Evolutionary conservation across 1,140 invertebrate species (phyloP).

Genomic region (Eubasilissa regina): DNA sequence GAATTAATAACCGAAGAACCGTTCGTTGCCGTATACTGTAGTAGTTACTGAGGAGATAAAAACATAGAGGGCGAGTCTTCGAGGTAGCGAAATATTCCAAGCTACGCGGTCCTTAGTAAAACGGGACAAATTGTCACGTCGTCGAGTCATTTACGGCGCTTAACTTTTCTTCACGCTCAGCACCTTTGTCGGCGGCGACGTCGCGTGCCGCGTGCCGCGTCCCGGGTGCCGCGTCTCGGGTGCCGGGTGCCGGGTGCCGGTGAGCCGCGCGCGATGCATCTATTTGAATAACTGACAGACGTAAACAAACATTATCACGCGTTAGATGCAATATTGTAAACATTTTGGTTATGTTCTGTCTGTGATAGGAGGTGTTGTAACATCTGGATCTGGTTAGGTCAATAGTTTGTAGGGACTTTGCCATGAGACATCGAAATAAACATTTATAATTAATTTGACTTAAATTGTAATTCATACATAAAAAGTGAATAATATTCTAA

Average conservation of each 20-base stretch:
- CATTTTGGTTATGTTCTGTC: no score
- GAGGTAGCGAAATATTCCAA: neutral
- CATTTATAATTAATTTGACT: no score
- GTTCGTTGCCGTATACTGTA: conserved; percentile 22
- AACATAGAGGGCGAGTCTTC: conserved; percentile 2
- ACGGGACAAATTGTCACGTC: neutral
- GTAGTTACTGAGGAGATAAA: conserved; percentile 20
- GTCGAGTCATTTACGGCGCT: no score
- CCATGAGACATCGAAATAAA: no score
- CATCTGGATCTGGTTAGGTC: no score
- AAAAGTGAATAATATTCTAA: no score
- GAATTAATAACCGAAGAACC: neutral
- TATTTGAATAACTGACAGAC: no score
- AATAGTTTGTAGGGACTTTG: no score
- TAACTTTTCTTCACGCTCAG: neutral
- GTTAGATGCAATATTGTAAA: no score
- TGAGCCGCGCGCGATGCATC: no score
- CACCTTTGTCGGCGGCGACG: neutral
- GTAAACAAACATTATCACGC: conserved; percentile 2
- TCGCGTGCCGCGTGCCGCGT: neutral
- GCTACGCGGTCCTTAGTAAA: neutral
- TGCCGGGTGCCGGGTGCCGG: neutral
- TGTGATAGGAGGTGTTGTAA: no score
- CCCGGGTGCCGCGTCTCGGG: neutral
- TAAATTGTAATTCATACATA: no score